Evolutionary conservation across 2,888 invertebrate genomes (phyloP), one percentile per base, ranked within the genome.

Genomic region (Pelosia muscerda): DNA sequence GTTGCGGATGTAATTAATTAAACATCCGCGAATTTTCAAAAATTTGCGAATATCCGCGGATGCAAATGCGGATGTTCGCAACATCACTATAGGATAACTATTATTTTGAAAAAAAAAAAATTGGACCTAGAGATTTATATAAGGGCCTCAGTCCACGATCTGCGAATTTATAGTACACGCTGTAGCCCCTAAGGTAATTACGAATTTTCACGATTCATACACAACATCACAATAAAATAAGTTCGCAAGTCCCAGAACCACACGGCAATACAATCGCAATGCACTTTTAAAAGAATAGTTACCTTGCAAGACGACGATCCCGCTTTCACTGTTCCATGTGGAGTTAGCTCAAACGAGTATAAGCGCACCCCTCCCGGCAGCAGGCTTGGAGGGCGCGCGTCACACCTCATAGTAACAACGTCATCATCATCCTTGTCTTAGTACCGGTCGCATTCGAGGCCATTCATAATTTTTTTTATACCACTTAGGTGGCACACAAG

Each of bases 271-370:
- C 55, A 69, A 69, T 77, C 78, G 77, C 77, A 22, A 13, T 67
- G 72, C 75, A 62, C 58, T 31, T 76, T 73, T 72, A 71, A 68
- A 63, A 61, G 53, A 60, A 26, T 68, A 78, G 68, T 79, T 84
- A 84, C 85, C 83, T 84, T 85, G 64, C 71, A 49, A 59, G 38
- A 56, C 69, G 74, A 64, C 65, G 69, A 15, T 54, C 73, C 69
- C 73, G 79, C 86, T 86, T 86, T 86, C 86, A 85, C 86, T 86
- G 74, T 60, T 60, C 26, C 23, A n/a, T 15, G 71, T 58, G 69
- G 74, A 76, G 77, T 38, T 38, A 74, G 77, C 63, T 64, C 26
- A 26, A 2, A 61, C 22, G 28, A 38, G 77, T 74, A 74, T 73
- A 55, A 63, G 61, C 64, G 54, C 63, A 76, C 81, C 79, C 81